A percentile compares a stretch with the other conserved stretches of the same genome.
Evolutionary conservation across 2,888 invertebrate genomes (phyloP).

Genomic region (Bimastos eiseni): DNA sequence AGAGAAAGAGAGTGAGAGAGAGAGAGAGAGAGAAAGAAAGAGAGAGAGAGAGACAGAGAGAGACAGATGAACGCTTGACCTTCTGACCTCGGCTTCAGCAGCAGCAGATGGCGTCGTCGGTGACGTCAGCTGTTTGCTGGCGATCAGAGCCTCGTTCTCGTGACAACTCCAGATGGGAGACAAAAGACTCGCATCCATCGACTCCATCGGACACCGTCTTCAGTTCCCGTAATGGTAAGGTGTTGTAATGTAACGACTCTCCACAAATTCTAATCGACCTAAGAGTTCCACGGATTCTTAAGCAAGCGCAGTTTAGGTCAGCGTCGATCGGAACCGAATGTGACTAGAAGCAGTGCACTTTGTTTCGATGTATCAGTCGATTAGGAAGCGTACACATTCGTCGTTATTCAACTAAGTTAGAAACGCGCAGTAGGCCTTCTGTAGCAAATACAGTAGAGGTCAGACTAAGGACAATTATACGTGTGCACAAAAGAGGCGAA

Average conservation of each 20-base stretch:
- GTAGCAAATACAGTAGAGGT: background rate
- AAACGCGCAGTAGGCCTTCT: background rate
- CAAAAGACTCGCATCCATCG: background rate
- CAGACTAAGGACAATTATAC: background rate
- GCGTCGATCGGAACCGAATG: background rate
- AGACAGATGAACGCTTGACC: background rate
- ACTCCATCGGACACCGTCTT: background rate
- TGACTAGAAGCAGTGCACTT: background rate
- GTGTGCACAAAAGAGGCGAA: background rate
- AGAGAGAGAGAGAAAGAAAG: background rate
- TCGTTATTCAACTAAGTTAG: background rate
- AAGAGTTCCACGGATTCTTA: background rate
- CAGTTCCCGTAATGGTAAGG: background rate
- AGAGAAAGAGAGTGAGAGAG: background rate
- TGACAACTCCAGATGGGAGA: constrained; percentile 22
- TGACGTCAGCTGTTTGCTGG: background rate
- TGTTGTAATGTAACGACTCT: background rate
- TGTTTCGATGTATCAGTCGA: background rate
- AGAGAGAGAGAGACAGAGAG: background rate
- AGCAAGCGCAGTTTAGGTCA: background rate
- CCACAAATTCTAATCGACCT: background rate
- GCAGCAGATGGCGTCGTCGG: background rate
- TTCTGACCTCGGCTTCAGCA: background rate
- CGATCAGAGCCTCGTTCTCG: background rate
- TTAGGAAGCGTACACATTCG: background rate